Base-by-base conservation (phyloP, 2,113 vertebrate species). In the Australoheros scitulus region DNA sequence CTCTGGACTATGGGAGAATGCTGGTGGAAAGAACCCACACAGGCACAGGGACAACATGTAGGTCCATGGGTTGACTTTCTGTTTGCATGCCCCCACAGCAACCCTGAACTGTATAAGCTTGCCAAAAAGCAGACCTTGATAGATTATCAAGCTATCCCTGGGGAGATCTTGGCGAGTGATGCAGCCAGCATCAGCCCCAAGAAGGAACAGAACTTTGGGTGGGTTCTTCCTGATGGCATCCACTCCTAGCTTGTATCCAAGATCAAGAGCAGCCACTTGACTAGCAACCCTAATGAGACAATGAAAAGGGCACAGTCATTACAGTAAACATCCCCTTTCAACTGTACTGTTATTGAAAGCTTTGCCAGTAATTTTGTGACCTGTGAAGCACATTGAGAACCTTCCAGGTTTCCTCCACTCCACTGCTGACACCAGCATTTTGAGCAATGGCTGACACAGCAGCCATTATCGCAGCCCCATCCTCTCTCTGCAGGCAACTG, bases 371-470 rank as follows among this genome's bases (percentile, higher is more conserved):
- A 75, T 65, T 79, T 55, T 20, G 52, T 86, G 47, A 99, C 98
- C 97, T 98, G 93, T 98, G 97, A 70, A 99, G 96, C 75, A 99
- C 97, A 94, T 98, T 98, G 92, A 99, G 94, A 90, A 99, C 96
- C 91, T 97, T 99, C 97, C 98, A 99, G 15, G 95, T 95, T 43
- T 93, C 90, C 84, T 93, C 85, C 81, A 95, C 94, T 6, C 94
- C 94, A 0, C 96, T 97, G 79, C 93, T 96, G 75, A 90, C 87
- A 32, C 95, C 93, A 80, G 96, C 94, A 11, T 96, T 97, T 2
- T 97, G 96, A 85, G 97, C 96, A 79, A 99, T 96, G 82, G 87
- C 95, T 68, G 97, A 97, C 55, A 97, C 95, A 0, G 96, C 94
- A n/a, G 97, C 95, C 58, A 97, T 96, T 89, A 99, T 96, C 1